A percentile compares a stretch with the other conserved stretches of the same genome.
Evolutionary conservation across 2,113 vertebrate genomes (phyloP).

Genomic region (Lamprologus sp.): DNA sequence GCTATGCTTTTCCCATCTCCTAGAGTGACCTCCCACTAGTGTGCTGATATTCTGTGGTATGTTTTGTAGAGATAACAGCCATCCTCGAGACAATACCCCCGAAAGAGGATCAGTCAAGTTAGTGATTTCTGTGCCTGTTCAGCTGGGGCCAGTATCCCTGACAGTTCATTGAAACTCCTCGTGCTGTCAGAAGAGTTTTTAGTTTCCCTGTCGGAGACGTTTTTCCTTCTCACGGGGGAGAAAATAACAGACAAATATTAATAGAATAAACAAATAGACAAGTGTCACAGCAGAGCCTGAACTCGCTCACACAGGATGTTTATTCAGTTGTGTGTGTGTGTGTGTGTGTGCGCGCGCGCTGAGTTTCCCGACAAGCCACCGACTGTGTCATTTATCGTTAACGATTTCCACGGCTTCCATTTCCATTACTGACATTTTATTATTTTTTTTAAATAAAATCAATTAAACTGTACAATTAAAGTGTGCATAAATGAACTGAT

Average conservation of each 20-base stretch:
- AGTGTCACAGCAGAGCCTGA: conserved; percentile 8
- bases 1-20: neutral
- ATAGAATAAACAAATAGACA: conserved; percentile 26
- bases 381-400: neutral
- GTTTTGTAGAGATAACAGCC: neutral
- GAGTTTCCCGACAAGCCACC: neutral
- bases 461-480: neutral
- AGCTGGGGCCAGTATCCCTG: neutral
- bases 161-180: conserved; percentile 1
- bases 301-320: conserved; percentile 53
- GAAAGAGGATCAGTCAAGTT: neutral
- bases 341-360: rapidly evolving
- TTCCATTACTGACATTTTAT: neutral
- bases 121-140: neutral
- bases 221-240: neutral
- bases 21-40: neutral
- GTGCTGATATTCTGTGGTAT: neutral
- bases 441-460: neutral
- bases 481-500: neutral
- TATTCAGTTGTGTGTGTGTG: conserved; percentile 18
- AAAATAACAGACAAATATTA: conserved; percentile 37
- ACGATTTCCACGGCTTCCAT: neutral
- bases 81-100: neutral
- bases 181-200: conserved; percentile 16
- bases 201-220: neutral